phyloP scores from a whole-genome alignment of 1,140 invertebrate species.

The Conus ventricosus region DNA sequence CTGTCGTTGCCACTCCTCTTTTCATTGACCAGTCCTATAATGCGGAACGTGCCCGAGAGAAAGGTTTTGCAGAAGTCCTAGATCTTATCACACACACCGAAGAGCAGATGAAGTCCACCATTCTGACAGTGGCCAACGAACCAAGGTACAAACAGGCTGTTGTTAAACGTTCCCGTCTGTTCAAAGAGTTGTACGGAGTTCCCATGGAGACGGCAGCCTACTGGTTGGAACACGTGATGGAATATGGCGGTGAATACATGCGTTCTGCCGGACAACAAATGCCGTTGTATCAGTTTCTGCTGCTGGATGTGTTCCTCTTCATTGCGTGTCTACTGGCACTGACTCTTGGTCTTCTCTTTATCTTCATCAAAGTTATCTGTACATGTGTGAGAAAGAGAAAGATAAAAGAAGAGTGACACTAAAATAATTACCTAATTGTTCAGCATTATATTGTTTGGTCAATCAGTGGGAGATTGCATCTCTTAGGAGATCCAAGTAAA shows the following conservation, averaged over 20 bases:
- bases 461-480: too few species aligned
- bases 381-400: too few species aligned
- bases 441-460: too few species aligned
- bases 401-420: too few species aligned
- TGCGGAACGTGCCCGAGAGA: conserved; percentile 61
- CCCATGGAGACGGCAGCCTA: conserved; percentile 46
- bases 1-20: conserved; percentile 84
- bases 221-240: conserved; percentile 53
- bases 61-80: conserved; percentile 67
- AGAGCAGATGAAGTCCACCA: conserved; percentile 54
- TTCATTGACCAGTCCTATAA: conserved; percentile 81
- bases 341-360: too few species aligned
- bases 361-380: too few species aligned
- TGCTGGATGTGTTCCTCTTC: conserved; percentile 51
- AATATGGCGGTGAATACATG: conserved; percentile 31
- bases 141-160: conserved; percentile 45
- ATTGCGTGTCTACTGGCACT: not conserved
- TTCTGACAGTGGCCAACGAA: conserved; percentile 50
- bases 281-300: conserved; percentile 52
- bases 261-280: conserved; percentile 46
- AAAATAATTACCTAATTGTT: too few species aligned
- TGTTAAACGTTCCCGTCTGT: conserved; percentile 48
- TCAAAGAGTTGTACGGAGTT: conserved; percentile 27
- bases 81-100: conserved; percentile 58
- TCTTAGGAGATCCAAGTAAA: too few species aligned